phyloP scores from a whole-genome alignment of 2,888 invertebrate genomes.

The Acanthoscelides obtectus region DNA sequence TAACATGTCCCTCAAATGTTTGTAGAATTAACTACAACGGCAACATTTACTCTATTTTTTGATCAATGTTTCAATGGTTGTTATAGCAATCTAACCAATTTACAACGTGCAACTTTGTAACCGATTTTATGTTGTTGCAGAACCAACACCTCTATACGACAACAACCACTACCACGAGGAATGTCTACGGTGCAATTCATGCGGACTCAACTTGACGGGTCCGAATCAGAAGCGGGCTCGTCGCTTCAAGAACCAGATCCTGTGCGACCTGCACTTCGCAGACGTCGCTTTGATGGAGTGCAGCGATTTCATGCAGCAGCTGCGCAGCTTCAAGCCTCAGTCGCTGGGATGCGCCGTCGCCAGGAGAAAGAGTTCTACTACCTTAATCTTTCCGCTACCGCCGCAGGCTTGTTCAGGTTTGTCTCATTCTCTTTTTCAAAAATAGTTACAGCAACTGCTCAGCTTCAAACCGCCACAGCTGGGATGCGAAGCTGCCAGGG shows the following conservation, averaged over 20 bases:
- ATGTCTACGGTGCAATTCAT: constrained; percentile 94
- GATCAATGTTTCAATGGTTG: too few relatives aligned
- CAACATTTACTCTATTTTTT: too few relatives aligned
- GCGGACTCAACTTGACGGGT: constrained; percentile 88
- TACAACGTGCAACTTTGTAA: neutral
- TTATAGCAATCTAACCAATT: too few relatives aligned
- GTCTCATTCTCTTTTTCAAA: constrained; percentile 16
- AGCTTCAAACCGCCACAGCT: too few relatives aligned
- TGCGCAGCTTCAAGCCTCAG: constrained; percentile 93
- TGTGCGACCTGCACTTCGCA: constrained; percentile 94
- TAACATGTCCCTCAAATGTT: too few relatives aligned
- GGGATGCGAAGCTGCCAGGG: too few relatives aligned
- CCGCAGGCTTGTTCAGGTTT: constrained; percentile 92
- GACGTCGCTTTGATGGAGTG: constrained; percentile 97
- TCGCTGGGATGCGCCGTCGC: constrained; percentile 93
- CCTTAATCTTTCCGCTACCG: constrained; percentile 88
- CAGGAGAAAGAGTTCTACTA: constrained; percentile 87
- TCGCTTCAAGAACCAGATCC: constrained; percentile 82
- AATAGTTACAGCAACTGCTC: too few relatives aligned
- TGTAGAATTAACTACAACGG: too few relatives aligned
- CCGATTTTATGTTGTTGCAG: constrained; percentile 51
- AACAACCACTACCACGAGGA: constrained; percentile 97
- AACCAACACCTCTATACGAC: constrained; percentile 87
- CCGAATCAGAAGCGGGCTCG: constrained; percentile 66
- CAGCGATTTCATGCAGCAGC: constrained; percentile 95